These are phyloP conservation scores for Intellagama lesueurii DNA, from an alignment of 2,797 vertebrate genomes.

Conservation along the genomic window DNA sequence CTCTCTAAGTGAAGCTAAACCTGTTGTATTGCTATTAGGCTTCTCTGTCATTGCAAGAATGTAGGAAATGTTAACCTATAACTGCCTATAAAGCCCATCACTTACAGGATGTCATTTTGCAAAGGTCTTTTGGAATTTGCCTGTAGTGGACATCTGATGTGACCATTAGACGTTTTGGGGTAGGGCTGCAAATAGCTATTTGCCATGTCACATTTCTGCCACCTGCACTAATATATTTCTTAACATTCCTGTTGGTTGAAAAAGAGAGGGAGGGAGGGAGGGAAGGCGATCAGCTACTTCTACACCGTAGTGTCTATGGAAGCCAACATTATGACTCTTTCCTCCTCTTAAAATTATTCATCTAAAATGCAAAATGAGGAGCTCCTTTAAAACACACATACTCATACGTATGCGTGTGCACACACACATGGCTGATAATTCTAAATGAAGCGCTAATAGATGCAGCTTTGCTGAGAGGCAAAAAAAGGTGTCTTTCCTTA, in stretches of 20 bases:
- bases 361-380: constrained; percentile 58
- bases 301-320: constrained; percentile 26
- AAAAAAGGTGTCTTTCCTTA: constrained; percentile 70
- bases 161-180: constrained; percentile 51
- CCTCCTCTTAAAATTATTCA: constrained; percentile 41
- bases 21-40: not conserved
- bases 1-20: not conserved
- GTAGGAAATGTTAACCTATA: constrained; percentile 35
- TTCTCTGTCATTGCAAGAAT: constrained; percentile 5
- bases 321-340: constrained; percentile 43
- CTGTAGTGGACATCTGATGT: constrained; percentile 44
- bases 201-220: constrained; percentile 56
- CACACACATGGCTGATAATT: constrained; percentile 47
- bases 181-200: constrained; percentile 62
- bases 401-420: not conserved
- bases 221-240: constrained; percentile 38
- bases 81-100: constrained; percentile 15
- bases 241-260: constrained; percentile 47
- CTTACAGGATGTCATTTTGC: constrained; percentile 45
- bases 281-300: constrained; percentile 45
- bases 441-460: constrained; percentile 55
- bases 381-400: not conserved
- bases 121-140: constrained; percentile 39
- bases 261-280: constrained; percentile 48
- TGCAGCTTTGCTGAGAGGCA: constrained; percentile 66